Base-by-base conservation (phyloP, 2,888 invertebrate species). In the Branchipolynoe longqiensis region DNA sequence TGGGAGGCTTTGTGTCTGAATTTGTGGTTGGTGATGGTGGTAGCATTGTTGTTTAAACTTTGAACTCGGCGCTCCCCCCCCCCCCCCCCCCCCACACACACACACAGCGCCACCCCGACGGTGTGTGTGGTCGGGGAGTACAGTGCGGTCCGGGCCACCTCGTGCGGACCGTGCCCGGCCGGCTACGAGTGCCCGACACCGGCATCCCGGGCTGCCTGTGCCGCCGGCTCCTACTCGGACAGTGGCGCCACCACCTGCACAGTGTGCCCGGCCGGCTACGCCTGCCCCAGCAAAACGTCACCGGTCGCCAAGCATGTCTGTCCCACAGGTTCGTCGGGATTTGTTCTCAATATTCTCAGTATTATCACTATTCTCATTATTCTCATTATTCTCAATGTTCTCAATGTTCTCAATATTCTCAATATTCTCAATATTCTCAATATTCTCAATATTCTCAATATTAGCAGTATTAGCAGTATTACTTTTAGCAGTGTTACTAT, bases 251-350 rank as follows among this genome's bases (percentile, higher is more conserved):
- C 41, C 22, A 62, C 83, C 0, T 87, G 87, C 85, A 87, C 87
- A 0, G 87, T 86, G 14, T 93, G 92, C 89, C 90, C 91, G 0
- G 87, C 89, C 40, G 93, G 92, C 1, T 89, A 89, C 28, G 92
- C 92, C 85, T 93, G 93, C 85, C 92, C 92, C n/a, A 91, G 88
- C 28, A 92, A 91, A 82, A 92, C 91, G 25, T 89, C 90, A 0
- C 90, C 89, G 6, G 22, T 36, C 25, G 1, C 74, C 90, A 2
- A 92, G 93, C 8, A 86, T 88, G 0, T 92, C 28, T 78, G 78
- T 48, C 41, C 78, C 28, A 48, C 78, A 78, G 78, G 78, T 78
- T 48, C n/a, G 31, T 25, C 62, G 25, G 8, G 48, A 48, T 48
- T 12, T 48, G 48, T 48, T 12, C 48, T 12, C 18, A 48, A 48